Conservation (phyloP, 2,113 vertebrate species). For the Ellobius talpinus region DNA sequence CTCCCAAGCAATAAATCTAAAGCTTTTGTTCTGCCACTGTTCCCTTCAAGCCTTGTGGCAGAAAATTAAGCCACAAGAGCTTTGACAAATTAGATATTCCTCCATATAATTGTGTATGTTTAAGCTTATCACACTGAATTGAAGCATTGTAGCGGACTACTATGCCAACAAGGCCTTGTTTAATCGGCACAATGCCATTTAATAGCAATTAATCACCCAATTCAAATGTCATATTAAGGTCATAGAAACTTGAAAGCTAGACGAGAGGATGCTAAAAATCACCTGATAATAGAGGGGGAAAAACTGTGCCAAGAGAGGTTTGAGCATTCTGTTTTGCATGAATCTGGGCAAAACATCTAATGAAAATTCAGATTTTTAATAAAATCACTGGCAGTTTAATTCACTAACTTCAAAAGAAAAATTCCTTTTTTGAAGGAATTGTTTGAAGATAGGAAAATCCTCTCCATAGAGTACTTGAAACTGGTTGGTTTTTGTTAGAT, state of each 20-base stretch:
- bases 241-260: conserved; percentile 87
- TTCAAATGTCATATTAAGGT: conserved; percentile 90
- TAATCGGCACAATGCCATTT: conserved; percentile 88
- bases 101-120: conserved; percentile 90
- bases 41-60: conserved; percentile 84
- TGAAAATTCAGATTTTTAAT: conserved; percentile 79
- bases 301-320: conserved; percentile 82
- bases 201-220: conserved; percentile 89
- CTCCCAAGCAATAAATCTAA: conserved; percentile 85
- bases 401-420: conserved; percentile 83
- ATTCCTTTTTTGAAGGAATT: conserved; percentile 78
- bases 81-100: conserved; percentile 91
- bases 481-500: conserved; percentile 71
- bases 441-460: conserved; percentile 63
- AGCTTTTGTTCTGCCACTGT: conserved; percentile 83
- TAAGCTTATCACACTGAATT: conserved; percentile 91
- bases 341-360: conserved; percentile 79
- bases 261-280: conserved; percentile 86
- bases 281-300: conserved; percentile 83
- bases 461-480: conserved; percentile 74
- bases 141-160: conserved; percentile 86
- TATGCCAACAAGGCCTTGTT: conserved; percentile 87
- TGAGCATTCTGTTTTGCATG: conserved; percentile 79
- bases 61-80: conserved; percentile 85
- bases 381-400: conserved; percentile 82